Evolutionary conservation across 2,797 vertebrate species (phyloP), one percentile per base, ranked within the genome.

Genomic region (Cossypha niveicapilla): DNA sequence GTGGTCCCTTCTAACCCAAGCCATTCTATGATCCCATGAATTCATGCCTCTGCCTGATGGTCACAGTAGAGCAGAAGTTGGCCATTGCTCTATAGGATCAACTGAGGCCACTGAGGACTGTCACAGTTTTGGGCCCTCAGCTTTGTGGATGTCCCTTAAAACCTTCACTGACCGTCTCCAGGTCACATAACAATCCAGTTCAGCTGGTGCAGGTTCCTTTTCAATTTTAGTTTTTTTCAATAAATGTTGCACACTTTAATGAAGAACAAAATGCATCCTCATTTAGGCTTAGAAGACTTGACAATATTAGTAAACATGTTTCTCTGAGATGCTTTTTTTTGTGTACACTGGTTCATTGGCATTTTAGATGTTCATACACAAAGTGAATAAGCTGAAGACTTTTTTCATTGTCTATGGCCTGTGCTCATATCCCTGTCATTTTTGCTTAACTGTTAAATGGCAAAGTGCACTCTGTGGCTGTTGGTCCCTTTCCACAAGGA

Each of bases 231-330:
- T 50, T 73, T 70, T 70, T 60, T 71, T 62, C 27, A 34, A 4
- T 66, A 22, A 51, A 58, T 7, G 9, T 44, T 16, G 56, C 16
- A 17, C 0, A 0, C 39, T 82, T 85, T 57, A 67, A 53, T 28
- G 28, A 74, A 25, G 25, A 75, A 11, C 23, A 21, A 32, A 65
- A 67, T 30, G 12, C 41, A 63, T 88, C 11, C 18, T 86, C 19
- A 23, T 28, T 89, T 68, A 48, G 45, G 30, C 56, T 74, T 72
- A 19, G 18, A 72, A 21, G 61, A n/a, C 18, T 24, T 58, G 42
- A 18, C 18, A 76, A 13, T 47, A 39, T 25, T 42, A 71, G 13
- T 39, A 57, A 87, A 39, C 6, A 10, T 71, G 13, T 63, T 92
- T 62, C 41, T 92, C 23, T 76, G 35, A 56, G n/a, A 10, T 70